A percentile compares a stretch with the other conserved stretches of the same genome.
Evolutionary conservation across 2,888 invertebrate species (phyloP).

Genomic region (Sisyra terminalis): DNA sequence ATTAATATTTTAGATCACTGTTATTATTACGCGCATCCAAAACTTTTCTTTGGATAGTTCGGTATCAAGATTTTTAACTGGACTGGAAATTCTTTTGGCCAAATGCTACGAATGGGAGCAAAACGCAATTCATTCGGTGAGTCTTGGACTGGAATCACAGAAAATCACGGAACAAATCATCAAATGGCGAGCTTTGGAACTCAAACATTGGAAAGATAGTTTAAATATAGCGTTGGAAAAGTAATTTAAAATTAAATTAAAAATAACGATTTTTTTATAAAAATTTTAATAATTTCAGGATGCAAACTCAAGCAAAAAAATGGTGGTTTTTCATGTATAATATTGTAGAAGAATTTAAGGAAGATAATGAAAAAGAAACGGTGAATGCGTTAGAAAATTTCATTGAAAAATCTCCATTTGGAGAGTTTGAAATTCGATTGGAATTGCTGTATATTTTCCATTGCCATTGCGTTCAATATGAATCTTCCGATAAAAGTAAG

Average conservation of each 20-base stretch:
- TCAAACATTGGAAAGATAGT: conserved; percentile 75
- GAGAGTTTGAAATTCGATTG: conserved; percentile 67
- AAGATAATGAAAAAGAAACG: conserved; percentile 18
- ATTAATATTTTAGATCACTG: conserved; percentile 39
- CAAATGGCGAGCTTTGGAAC: conserved; percentile 79
- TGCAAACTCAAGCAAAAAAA: conserved; percentile 51
- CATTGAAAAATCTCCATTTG: conserved; percentile 66
- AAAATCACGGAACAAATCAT: conserved; percentile 68
- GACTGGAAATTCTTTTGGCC: conserved; percentile 74
- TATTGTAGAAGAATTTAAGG: conserved; percentile 44
- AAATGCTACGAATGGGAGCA: conserved; percentile 85
- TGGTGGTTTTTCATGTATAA: conserved; percentile 87
- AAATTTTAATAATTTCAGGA: conserved; percentile 25
- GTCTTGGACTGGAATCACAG: conserved; percentile 54
- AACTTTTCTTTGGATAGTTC: conserved; percentile 66
- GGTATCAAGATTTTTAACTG: conserved; percentile 74
- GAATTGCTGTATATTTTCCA: conserved; percentile 66
- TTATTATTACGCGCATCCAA: conserved; percentile 45
- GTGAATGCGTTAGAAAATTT: conserved; percentile 55
- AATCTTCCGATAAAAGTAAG: conserved; percentile 2
- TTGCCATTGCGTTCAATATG: conserved; percentile 28
- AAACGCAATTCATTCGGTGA: conserved; percentile 74
- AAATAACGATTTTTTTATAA: conserved; percentile 1
- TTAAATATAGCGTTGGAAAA: conserved; percentile 49
- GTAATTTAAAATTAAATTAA: conserved; percentile 24